Base-by-base conservation (phyloP, 2,113 vertebrate species). In the Mixornis gularis region DNA sequence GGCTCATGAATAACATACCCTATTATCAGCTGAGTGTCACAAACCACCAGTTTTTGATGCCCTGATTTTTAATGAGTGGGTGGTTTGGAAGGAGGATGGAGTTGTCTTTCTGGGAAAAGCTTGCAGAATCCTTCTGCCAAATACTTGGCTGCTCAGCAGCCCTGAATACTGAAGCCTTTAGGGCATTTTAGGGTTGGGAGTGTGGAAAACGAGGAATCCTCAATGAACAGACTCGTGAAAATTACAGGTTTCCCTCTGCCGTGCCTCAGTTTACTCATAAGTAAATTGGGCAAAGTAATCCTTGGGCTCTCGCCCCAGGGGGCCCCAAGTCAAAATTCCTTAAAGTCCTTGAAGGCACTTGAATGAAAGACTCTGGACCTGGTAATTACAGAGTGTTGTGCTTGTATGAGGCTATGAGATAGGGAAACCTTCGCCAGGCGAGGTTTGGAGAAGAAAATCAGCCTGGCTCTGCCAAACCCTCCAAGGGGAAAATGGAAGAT, bases 211-310 rank as follows among this genome's bases (percentile, higher is more conserved):
- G 59, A 96, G 83, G 92, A 93, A 90, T 55, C 63, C 43, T 78
- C 89, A 96, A 94, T 89, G 95, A 93, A 77, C 59, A 92, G 79
- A 95, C 94, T 94, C 79, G 87, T 95, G 71, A 95, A 92, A 95
- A 96, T 96, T 94, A 94, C 87, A 94, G 96, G 91, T 96, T 96
- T 92, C 68, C 52, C 82, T 91, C 70, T 77, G 74, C 91, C 20
- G 13, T 94, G 91, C 91, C 94, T 96, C 91, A 93, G 94, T 96
- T 96, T 96, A 92, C 92, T 96, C 94, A 89, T 92, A 94, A 92
- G 94, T 68, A 95, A 93, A 93, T 95, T 64, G 92, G 81, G 81
- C 74, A 89, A 79, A 89, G 64, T 43, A 92, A 74, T 92, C 94
- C 85, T 77, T 82, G 27, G 94, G 94, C 84, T 93, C 56, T 85